Evolutionary conservation across 2,888 invertebrate species (phyloP), one percentile per base, ranked within the genome.

Genomic region (Bedellia somnulentella): DNA sequence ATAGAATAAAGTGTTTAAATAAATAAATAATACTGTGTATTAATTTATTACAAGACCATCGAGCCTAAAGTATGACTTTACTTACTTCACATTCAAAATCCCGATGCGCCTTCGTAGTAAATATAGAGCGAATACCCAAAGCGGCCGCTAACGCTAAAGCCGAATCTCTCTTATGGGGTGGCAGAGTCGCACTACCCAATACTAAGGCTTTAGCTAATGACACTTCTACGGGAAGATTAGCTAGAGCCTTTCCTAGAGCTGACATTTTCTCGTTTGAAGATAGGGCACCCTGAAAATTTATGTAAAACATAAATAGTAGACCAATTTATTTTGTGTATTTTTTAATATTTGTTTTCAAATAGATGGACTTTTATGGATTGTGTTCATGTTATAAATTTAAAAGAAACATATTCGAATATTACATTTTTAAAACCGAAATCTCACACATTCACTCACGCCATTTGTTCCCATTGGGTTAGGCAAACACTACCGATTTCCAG

Each of bases 151-250:
- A 59, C 0, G 93, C 92, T 5, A 99, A 67, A 9, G 95, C 86
- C 0, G 95, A 88, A 35, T 67, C 64, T 21, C 60, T 30, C 30
- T 63, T 66, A 31, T 93, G 89, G 0, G 92, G 82, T 45, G 94
- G 89, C 37, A 91, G 82, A 36, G 95, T 93, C 5, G 94, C 83
- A 1, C 90, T 89, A 1, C 94, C 95, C 76, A 93, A 82, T 13
- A 97, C 87, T 21, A 98, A 73, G 81, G 99, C 95, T 75, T 99
- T 99, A 1, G 97, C 97, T 31, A 99, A 83, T 0, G 88, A 83
- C 31, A 99, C 88, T 52, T 99, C 97, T 1, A 99, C 93, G 0
- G 99, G 99, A 11, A 99, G 68, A 52, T 86, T 86, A 3, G 95
- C 83, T 32, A 99, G 62, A 31, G 94, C 87, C 47, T 85, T 82